phyloP scores from a whole-genome alignment of 2,888 invertebrate species.

The Acleris literana region DNA sequence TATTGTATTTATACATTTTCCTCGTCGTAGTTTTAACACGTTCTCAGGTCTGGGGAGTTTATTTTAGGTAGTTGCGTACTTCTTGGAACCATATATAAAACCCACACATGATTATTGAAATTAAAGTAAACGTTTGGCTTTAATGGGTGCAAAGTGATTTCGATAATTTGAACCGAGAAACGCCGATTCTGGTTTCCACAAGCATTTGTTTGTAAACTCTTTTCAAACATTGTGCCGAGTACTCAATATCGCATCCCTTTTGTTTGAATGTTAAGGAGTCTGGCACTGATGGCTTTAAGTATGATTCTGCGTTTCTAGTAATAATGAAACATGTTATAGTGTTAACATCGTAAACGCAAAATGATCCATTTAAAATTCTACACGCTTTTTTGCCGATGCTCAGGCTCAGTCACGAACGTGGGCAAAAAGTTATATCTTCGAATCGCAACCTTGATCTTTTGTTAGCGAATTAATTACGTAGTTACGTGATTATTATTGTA shows the following conservation, averaged over 20 bases:
- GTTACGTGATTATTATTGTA: conserved; percentile 39
- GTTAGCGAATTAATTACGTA: conserved; percentile 73
- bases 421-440: conserved; percentile 74
- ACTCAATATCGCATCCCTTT: too few species aligned
- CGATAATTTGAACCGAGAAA: conserved; percentile 16
- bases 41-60: too few species aligned
- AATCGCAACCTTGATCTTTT: conserved; percentile 75
- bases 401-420: conserved; percentile 75
- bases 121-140: conserved; percentile 15
- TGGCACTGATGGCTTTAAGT: conserved; percentile 2
- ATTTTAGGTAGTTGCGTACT: background rate
- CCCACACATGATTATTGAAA: conserved; percentile 11
- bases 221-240: too few species aligned
- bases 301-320: conserved; percentile 15
- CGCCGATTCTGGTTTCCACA: background rate
- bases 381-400: conserved; percentile 68
- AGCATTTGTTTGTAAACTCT: too few species aligned
- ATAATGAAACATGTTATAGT: conserved; percentile 30
- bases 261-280: too few species aligned
- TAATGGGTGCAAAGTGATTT: conserved; percentile 16
- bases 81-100: conserved; percentile 19
- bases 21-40: too few species aligned
- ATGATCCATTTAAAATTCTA: conserved; percentile 72
- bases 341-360: conserved; percentile 32
- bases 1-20: background rate